These are phyloP conservation scores for Andrena trimmerana DNA, from an alignment of 2,888 invertebrate genomes.

Conservation along the genomic window DNA sequence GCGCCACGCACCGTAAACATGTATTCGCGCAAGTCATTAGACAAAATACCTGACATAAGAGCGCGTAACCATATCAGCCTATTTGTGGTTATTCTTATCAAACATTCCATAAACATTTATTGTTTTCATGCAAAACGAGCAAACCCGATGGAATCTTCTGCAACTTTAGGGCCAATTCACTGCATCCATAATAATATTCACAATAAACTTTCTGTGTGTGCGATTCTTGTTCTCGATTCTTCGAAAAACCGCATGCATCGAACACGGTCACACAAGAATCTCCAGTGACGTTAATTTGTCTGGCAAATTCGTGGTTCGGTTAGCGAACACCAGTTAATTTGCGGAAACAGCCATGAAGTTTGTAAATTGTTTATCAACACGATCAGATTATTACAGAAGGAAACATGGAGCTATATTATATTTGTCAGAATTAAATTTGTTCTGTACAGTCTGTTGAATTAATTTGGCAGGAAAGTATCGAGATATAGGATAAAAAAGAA, in stretches of 20 bases:
- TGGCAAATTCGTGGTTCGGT: conserved; percentile 21
- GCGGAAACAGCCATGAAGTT: conserved; percentile 15
- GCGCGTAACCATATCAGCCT: conserved; percentile 1
- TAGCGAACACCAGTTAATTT: conserved; percentile 22
- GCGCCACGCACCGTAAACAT: conserved; percentile 26
- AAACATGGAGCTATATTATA: background rate
- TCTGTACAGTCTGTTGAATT: background rate
- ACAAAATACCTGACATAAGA: conserved; percentile 25
- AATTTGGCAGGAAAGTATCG: background rate
- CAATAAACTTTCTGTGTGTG: background rate
- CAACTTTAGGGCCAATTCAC: background rate
- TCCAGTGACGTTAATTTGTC: conserved; percentile 9
- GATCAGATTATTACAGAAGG: background rate
- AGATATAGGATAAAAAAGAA: background rate
- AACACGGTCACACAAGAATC: background rate
- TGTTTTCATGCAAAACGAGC: background rate
- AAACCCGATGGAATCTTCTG: conserved; percentile 8
- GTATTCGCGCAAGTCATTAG: conserved; percentile 59
- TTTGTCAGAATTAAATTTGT: background rate
- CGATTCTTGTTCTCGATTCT: background rate
- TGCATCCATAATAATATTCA: background rate
- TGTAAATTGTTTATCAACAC: conserved; percentile 5
- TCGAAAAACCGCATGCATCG: background rate
- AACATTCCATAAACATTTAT: conserved; percentile 27
- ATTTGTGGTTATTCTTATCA: conserved; percentile 49